Conservation (phyloP, 2,113 vertebrate species). For the Dromaius novaehollandiae region DNA sequence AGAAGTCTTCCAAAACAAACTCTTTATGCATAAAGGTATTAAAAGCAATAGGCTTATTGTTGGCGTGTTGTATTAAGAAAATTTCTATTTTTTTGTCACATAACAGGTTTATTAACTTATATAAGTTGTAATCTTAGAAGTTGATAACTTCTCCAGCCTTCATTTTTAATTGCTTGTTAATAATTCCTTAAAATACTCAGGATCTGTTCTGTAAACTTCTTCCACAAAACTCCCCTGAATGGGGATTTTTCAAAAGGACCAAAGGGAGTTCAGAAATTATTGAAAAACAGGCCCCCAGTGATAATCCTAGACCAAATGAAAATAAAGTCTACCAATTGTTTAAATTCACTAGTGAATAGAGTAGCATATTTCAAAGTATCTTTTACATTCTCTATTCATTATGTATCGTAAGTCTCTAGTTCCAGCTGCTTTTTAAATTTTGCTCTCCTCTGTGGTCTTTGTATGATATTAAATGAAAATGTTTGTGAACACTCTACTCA, state of each 20-base stretch:
- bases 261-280: background rate
- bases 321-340: background rate
- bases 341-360: background rate
- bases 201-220: background rate
- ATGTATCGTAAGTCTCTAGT: background rate
- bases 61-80: background rate
- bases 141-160: background rate
- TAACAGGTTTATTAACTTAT: background rate
- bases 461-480: background rate
- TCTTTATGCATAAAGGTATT: background rate
- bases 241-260: background rate
- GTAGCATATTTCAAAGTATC: background rate
- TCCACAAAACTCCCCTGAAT: background rate
- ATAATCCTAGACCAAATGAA: background rate
- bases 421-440: background rate
- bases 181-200: background rate
- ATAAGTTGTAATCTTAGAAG: background rate
- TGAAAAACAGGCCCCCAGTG: background rate
- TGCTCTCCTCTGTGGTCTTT: background rate
- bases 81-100: background rate
- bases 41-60: background rate
- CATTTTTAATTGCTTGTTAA: background rate
- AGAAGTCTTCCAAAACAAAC: background rate
- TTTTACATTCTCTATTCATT: background rate
- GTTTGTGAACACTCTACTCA: background rate